Base-by-base conservation (phyloP, 2,113 vertebrate genomes). In the Polypterus bichir region DNA sequence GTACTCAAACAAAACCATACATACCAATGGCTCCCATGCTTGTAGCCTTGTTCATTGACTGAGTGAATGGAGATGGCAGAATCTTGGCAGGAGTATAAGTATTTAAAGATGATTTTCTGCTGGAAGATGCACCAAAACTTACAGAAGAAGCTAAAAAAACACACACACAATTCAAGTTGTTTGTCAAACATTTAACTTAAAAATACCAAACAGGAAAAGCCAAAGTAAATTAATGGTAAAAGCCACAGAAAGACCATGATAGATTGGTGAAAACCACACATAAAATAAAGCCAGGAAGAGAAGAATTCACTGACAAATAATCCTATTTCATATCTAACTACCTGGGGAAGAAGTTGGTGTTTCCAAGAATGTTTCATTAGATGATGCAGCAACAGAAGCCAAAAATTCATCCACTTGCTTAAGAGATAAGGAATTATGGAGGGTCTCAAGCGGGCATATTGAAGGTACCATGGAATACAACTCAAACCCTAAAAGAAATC, bases 341-440 rank as follows among this genome's bases (percentile, higher is more conserved):
- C 76, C 76, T 74, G 73, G 69, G 7, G 76, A 81, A 71, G 72
- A 77, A 67, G 79, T 69, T 60, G 82, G 78, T 47, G 76, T 74
- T 48, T 84, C 80, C 69, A 76, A 71, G 49, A 77, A 65, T 68
- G 64, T 76, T 47, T 91, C 86, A 65, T 69, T 83, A 48, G 87
- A 86, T 57, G 81, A 72, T 66, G 71, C 73, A 70, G 89, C 87
- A 69, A 92, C 77, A 54, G 89, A 89, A 60, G 86, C 77, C 55
- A 93, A 85, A 77, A 93, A 93, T 76, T 93, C 91, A 74, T 92
- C 91, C 71, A 93, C 88, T 69, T 93, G 91, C 82, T 93, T 93
- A 80, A 92, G 77, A 64, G 90, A 92, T 46, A 93, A 80, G 45
- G 91, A 91, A 68, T 93, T 92, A 71, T 93, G 91, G 56, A 93